Conservation (phyloP, 2,888 invertebrate genomes). For the Philaethria dido region DNA sequence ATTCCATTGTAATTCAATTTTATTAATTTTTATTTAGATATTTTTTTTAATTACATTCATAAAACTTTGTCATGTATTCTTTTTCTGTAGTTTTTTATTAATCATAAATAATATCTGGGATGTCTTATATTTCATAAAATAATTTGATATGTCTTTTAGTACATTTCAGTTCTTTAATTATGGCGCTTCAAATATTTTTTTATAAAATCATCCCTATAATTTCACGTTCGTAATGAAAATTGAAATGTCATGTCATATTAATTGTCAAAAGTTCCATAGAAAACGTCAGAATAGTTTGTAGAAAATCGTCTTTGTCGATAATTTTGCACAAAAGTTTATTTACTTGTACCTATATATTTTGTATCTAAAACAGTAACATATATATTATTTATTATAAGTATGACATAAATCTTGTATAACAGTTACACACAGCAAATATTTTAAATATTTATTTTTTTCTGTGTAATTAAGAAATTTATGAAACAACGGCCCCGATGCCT, state of each 20-base stretch:
- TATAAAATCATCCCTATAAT: background rate
- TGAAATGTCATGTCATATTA: constrained; percentile 10
- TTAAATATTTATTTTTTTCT: constrained; percentile 31
- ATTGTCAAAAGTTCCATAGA: constrained; percentile 16
- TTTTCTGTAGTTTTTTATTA: too few relatives aligned
- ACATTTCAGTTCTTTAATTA: too few relatives aligned
- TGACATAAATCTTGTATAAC: constrained; percentile 9
- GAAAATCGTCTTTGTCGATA: constrained; percentile 19
- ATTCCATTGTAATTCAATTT: background rate
- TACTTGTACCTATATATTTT: constrained; percentile 5
- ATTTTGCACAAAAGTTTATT: constrained; percentile 19
- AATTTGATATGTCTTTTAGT: too few relatives aligned
- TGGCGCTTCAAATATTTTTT: too few relatives aligned
- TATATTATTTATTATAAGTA: background rate
- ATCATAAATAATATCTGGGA: too few relatives aligned
- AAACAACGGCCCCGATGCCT: constrained; percentile 75
- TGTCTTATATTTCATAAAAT: too few relatives aligned
- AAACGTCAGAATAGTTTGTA: constrained; percentile 25
- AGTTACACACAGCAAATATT: constrained; percentile 14
- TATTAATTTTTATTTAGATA: background rate
- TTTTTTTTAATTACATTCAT: background rate
- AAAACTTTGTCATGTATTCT: too few relatives aligned
- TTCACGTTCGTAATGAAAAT: background rate
- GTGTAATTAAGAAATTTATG: constrained; percentile 42
- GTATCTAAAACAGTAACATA: background rate